phyloP scores from a whole-genome alignment of 2,888 invertebrate species.

The Pardosa pseudoannulata region DNA sequence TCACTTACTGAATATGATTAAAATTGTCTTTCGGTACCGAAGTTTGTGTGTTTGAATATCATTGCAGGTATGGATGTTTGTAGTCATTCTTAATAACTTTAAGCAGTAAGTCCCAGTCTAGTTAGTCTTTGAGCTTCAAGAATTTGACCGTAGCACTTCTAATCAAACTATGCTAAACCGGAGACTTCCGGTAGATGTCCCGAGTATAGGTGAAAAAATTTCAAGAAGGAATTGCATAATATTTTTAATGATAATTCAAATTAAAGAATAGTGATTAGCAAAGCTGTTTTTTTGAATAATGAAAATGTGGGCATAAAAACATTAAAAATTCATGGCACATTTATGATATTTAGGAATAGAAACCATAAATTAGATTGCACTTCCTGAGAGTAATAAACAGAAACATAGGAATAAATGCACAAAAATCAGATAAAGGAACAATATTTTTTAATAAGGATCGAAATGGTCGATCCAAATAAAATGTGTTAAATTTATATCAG shows the following conservation, averaged over 20 bases:
- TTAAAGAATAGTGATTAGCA: not conserved
- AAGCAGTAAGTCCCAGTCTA: too few species aligned
- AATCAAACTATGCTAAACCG: too few species aligned
- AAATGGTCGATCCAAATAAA: too few species aligned
- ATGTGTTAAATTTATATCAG: too few species aligned
- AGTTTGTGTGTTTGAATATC: too few species aligned
- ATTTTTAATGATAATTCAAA: conserved; percentile 6
- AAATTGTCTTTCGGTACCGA: too few species aligned
- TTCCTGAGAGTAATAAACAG: not conserved
- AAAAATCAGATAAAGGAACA: not conserved
- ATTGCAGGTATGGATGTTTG: too few species aligned
- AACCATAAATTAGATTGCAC: conserved; percentile 35
- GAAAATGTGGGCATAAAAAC: not conserved
- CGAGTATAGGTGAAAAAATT: not conserved
- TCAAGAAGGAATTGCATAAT: not conserved
- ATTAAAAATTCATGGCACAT: conserved; percentile 33
- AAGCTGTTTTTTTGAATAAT: not conserved
- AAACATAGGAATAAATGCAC: conserved; percentile 3
- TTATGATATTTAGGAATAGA: conserved; percentile 24
- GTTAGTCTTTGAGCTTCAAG: too few species aligned
- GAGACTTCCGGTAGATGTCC: too few species aligned
- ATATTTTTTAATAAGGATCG: not conserved
- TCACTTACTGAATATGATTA: too few species aligned
- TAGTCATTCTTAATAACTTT: too few species aligned
- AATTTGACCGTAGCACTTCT: too few species aligned